These are phyloP conservation scores for Mellilla xanthometata DNA, from an alignment of 2,888 invertebrate genomes.

Conservation along the genomic window DNA sequence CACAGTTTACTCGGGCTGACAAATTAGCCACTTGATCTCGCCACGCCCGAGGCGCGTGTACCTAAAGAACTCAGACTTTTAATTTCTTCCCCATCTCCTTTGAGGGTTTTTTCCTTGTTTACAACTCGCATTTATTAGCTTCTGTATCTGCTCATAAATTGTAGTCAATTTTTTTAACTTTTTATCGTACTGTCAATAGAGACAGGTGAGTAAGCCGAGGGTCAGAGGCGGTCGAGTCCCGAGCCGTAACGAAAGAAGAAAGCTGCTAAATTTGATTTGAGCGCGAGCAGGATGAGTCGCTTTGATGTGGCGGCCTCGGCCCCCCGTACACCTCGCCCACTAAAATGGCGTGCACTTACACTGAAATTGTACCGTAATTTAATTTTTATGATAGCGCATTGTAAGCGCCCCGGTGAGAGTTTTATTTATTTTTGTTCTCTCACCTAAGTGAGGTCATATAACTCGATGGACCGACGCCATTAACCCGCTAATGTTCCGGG, in stretches of 20 bases:
- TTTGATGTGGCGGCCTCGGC: slow-evolving; percentile 72
- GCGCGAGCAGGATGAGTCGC: slow-evolving; percentile 62
- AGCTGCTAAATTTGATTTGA: slow-evolving; percentile 78
- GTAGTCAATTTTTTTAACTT: slow-evolving; percentile 32
- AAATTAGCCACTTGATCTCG: slow-evolving; percentile 76
- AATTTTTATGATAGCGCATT: slow-evolving; percentile 81
- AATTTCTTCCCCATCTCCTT: slow-evolving; percentile 50
- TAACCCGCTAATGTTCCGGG: slow-evolving; percentile 1
- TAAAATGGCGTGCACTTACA: slow-evolving; percentile 77
- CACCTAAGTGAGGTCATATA: slow-evolving; percentile 45
- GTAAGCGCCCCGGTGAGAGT: slow-evolving; percentile 67
- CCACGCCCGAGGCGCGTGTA: slow-evolving; percentile 55
- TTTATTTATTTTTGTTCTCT: slow-evolving; percentile 61
- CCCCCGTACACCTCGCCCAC: slow-evolving; percentile 47
- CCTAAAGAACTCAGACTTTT: slow-evolving; percentile 55
- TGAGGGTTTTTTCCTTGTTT: slow-evolving; percentile 47
- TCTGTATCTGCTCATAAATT: slow-evolving; percentile 33
- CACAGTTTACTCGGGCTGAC: slow-evolving; percentile 67
- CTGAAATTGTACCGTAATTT: slow-evolving; percentile 77
- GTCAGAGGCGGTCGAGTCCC: slow-evolving; percentile 49
- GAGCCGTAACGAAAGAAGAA: slow-evolving; percentile 66
- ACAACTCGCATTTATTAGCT: slow-evolving; percentile 46
- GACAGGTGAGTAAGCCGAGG: slow-evolving; percentile 37
- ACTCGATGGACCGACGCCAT: slow-evolving; percentile 19
- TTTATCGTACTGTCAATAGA: slow-evolving; percentile 30